Evolutionary conservation across 2,113 vertebrate genomes (phyloP), one percentile per base, ranked within the genome.

Genomic region (Todiramphus chloris): DNA sequence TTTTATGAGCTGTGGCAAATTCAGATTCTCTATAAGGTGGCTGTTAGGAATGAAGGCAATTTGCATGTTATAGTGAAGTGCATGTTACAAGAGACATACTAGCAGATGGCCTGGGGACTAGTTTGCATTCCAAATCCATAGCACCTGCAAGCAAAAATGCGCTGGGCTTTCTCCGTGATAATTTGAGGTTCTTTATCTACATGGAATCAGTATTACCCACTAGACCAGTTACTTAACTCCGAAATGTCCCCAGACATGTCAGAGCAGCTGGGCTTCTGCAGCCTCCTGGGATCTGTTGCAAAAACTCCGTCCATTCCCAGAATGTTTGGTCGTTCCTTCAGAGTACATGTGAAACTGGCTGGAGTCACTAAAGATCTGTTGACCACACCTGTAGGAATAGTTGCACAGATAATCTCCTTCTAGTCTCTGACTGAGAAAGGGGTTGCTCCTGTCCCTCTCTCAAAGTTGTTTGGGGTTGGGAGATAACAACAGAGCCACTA

Each of bases 1-100:
- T 93, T 92, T 94, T 80, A 80, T 68, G 83, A 91, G 50, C 88
- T 92, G 70, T 94, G 74, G 78, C 69, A 93, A 87, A 94, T 89
- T 72, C 86, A 83, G 75, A 72, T 56, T 83, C 55, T 85, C 31
- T 97, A 24, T 94, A 88, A 94, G 85, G 69, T 30, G 1, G 31
- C 86, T 91, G 44, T 93, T 79, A 80, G 85, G 76, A 93, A 87
- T 75, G 20, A 91, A 81, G 43, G 24, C 68, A 93, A 62, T 92
- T 83, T 87, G 59, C 90, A 92, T 69, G 62, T 82, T 83, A 72
- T n/a, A 95, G 89, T 5, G 10, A 87, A 94, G 82, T 77, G 48
- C 75, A 24, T 93, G 85, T 91, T 96, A 83, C 63, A 83, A 62
- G 90, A 93, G 50, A 85, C 77, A 37, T 77, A 24, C 53, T 72